Evolutionary conservation across 2,888 invertebrate genomes (phyloP).

Genomic region (Callosobruchus maculatus): DNA sequence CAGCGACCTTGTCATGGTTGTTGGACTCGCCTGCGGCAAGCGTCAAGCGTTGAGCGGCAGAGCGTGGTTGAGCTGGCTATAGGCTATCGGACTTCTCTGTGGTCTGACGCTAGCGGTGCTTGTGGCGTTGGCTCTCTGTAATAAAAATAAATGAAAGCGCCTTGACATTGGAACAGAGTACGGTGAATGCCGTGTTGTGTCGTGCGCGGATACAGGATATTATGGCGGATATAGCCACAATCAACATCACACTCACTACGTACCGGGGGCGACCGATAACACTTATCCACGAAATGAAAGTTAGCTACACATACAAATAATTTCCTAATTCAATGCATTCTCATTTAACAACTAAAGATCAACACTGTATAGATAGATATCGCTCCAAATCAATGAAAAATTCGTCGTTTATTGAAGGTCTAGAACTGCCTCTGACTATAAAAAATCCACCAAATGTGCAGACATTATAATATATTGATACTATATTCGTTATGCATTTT

Average conservation of each 20-base stretch:
- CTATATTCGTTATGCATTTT: too few species aligned
- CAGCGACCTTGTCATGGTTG: constrained; percentile 39
- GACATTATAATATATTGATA: too few species aligned
- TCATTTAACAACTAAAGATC: too few species aligned
- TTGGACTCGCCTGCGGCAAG: constrained; percentile 21
- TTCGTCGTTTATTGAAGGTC: too few species aligned
- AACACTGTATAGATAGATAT: too few species aligned
- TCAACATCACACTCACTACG: neutral
- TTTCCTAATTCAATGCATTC: too few species aligned
- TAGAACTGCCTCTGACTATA: too few species aligned
- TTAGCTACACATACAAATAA: too few species aligned
- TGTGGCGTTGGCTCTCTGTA: constrained; percentile 38
- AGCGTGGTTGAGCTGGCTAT: neutral
- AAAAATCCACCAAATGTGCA: too few species aligned
- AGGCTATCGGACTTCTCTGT: neutral
- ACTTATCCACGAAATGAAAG: too few species aligned
- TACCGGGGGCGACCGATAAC: neutral
- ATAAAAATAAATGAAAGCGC: constrained; percentile 41
- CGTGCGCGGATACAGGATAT: neutral
- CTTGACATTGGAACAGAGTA: constrained; percentile 26
- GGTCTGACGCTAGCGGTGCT: neutral
- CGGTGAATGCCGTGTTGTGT: neutral
- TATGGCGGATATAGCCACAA: neutral
- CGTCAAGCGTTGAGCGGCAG: neutral
- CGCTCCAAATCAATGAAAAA: too few species aligned